Percentiles rank a stretch among this genome's conserved stretches.
Evolutionary conservation across 2,888 invertebrate species (phyloP).

Genomic region (Cotesia congregata): DNA sequence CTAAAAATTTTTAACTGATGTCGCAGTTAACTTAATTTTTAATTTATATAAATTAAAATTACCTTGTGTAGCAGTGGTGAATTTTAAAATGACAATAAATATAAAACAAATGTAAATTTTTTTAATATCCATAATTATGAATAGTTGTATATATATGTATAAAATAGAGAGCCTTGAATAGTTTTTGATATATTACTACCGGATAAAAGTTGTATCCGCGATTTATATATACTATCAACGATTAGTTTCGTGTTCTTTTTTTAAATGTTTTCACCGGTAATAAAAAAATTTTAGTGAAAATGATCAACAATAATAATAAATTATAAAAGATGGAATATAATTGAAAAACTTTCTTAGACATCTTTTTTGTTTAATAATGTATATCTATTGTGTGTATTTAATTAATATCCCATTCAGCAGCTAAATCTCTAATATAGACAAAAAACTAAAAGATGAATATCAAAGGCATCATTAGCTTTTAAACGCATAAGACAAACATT

Average conservation of each 20-base stretch:
- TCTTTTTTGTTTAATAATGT: neutral
- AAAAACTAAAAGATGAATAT: neutral
- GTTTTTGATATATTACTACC: constrained; percentile 30
- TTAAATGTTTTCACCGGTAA: neutral
- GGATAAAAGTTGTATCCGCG: constrained; percentile 7
- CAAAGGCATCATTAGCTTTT: neutral
- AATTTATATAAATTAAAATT: too few species aligned
- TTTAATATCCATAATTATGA: too few species aligned
- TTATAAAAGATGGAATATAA: neutral
- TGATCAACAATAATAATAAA: neutral
- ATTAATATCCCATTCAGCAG: too few species aligned
- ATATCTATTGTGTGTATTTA: too few species aligned
- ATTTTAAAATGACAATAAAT: too few species aligned
- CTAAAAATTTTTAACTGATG: too few species aligned
- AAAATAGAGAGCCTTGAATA: constrained; percentile 1
- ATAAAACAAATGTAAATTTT: too few species aligned
- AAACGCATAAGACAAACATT: neutral
- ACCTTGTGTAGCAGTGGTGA: too few species aligned
- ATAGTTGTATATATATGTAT: too few species aligned
- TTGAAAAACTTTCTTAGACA: neutral
- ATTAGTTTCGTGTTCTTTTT: neutral
- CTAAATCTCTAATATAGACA: too few species aligned
- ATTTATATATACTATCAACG: neutral
- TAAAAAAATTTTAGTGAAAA: neutral
- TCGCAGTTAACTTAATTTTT: too few species aligned